Evolutionary conservation across 2,888 invertebrate species (phyloP).

Genomic region (Antheraea yamamai): DNA sequence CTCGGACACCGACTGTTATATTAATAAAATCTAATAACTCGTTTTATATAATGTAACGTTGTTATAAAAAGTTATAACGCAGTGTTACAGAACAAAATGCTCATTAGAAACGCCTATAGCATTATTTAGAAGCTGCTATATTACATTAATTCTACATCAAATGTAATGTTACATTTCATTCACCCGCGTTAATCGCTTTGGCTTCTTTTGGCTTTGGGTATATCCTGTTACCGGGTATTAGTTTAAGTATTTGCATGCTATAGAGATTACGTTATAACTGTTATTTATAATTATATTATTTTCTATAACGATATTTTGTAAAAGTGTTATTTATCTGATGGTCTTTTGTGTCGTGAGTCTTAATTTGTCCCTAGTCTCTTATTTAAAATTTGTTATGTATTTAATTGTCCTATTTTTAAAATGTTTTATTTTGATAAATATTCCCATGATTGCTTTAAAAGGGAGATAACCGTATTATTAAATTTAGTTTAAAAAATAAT

Average conservation of each 20-base stretch:
- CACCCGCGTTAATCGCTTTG: not conserved
- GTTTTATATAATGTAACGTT: too few relatives aligned
- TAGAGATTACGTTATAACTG: not conserved
- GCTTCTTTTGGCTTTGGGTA: not conserved
- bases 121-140: not conserved
- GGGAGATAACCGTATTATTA: too few relatives aligned
- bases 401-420: not conserved
- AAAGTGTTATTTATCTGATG: not conserved
- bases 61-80: not conserved
- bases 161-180: not conserved
- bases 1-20: too few relatives aligned
- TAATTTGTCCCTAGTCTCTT: slow-evolving; percentile 1
- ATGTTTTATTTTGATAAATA: not conserved
- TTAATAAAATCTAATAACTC: too few relatives aligned
- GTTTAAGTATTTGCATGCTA: not conserved
- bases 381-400: not conserved
- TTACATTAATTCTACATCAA: not conserved
- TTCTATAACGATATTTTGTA: not conserved
- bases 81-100: not conserved
- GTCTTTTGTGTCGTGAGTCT: slow-evolving; percentile 2
- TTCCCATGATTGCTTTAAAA: not conserved
- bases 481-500: too few relatives aligned
- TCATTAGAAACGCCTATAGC: not conserved
- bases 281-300: not conserved
- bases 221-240: not conserved